These are phyloP conservation scores for Pygmarrhopalites habei DNA, from an alignment of 1,140 invertebrate genomes.

Conservation along the genomic window DNA sequence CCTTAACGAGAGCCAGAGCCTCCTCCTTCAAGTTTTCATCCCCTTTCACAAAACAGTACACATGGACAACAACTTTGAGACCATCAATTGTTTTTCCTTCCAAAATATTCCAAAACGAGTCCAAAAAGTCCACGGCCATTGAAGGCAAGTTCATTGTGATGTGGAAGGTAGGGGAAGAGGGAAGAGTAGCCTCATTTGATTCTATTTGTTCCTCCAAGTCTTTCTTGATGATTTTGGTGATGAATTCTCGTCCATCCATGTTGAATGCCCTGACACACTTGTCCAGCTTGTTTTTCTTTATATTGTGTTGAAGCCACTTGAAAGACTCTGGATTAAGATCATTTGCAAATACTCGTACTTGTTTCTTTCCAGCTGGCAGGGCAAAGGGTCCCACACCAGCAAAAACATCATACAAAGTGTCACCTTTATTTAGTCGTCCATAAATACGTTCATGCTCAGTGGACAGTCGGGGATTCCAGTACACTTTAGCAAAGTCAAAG, in stretches of 20 bases:
- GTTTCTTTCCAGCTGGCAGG: constrained; percentile 72
- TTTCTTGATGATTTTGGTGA: constrained; percentile 55
- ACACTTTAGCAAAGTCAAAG: constrained; percentile 92
- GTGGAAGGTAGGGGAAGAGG: constrained; percentile 58
- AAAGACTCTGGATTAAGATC: constrained; percentile 91
- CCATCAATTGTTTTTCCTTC: constrained; percentile 41
- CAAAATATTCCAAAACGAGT: constrained; percentile 59
- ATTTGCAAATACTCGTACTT: constrained; percentile 76
- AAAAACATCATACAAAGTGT: constrained; percentile 90
- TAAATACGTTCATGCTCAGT: constrained; percentile 82
- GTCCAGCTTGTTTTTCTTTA: constrained; percentile 67
- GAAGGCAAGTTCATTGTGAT: constrained; percentile 95
- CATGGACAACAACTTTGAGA: no score
- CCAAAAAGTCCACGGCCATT: constrained; percentile 77
- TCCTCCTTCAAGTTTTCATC: constrained; percentile 49
- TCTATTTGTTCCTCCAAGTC: constrained; percentile 49
- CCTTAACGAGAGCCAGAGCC: constrained; percentile 57
- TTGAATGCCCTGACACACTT: constrained; percentile 57
- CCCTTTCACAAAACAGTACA: constrained; percentile 71
- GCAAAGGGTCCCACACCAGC: constrained; percentile 94
- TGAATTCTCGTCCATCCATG: constrained; percentile 83
- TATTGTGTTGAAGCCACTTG: constrained; percentile 77
- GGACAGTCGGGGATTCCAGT: constrained; percentile 88
- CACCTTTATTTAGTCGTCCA: constrained; percentile 53
- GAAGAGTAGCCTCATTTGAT: constrained; percentile 18